Base-by-base conservation (phyloP, 1,140 invertebrate species). In the Caerostris darwini region DNA sequence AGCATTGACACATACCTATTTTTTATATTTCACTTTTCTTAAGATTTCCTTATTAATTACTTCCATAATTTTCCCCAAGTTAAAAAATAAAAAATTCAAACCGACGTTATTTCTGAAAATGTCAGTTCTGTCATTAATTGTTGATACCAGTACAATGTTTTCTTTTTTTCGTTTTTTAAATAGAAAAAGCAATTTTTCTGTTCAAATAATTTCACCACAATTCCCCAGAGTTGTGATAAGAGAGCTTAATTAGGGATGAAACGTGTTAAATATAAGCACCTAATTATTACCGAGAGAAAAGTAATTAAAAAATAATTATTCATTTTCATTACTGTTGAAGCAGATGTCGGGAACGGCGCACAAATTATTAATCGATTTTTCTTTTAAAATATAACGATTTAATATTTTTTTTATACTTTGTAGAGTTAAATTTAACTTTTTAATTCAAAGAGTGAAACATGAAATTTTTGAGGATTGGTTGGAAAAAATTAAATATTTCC, bases 241-340 rank as follows among this genome's bases (percentile, higher is more conserved):
- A 10, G 34, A 50, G 69, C 34, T 71, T 50, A 71, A 71, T 71
- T 71, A 71, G 69, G 67, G 69, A 71, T 71, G 34, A 71, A 71
- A 71, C 5, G 69, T 71, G 34, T 50, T 50, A 34, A 71, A 71
- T 50, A 71, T 71, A 71, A 71, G 69, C 69, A 19, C 19, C 69
- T 71, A 71, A 71, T 71, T 71, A 71, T 50, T 71, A 71, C 50
- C 34, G 10, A 50, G 69, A 34, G 69, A 71, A 71, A 34, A 71
- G 8, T 71, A 71, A 71, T 71, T 12, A 34, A 50, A 71, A 71
- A 71, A 71, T 71, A 71, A 71, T 71, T 71, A 71, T 71, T 71
- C 34, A 10, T 17, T 19, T 4, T n/a, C 19, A 50, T 8, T 50
- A 34, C 8, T 50, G 69, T 53, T 14, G 12, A 12, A 5, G 12